These are phyloP conservation scores for Phenacoccus solenopsis DNA, from an alignment of 1,140 invertebrate species.

Conservation along the genomic window DNA sequence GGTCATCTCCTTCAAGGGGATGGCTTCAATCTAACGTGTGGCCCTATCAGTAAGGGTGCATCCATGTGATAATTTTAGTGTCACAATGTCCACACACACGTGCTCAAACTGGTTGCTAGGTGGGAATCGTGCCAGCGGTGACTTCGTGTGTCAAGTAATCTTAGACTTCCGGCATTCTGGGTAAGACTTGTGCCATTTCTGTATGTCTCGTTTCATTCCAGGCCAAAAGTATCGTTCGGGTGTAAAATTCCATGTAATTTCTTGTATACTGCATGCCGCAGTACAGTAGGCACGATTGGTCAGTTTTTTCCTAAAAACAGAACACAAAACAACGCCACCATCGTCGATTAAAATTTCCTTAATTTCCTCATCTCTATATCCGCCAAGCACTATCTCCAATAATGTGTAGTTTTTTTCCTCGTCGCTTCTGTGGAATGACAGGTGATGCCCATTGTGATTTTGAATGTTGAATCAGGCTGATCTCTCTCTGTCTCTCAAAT, in stretches of 20 bases:
- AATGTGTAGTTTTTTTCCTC: slow-evolving; percentile 31
- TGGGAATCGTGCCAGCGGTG: no score
- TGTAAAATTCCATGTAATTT: neutral
- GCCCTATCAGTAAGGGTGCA: slow-evolving; percentile 30
- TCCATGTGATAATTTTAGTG: slow-evolving; percentile 24
- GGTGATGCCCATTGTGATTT: slow-evolving; percentile 35
- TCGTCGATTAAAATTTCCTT: neutral
- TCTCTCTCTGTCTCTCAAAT: slow-evolving; percentile 29
- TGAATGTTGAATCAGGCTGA: slow-evolving; percentile 27
- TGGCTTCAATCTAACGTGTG: slow-evolving; percentile 32
- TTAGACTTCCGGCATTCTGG: no score
- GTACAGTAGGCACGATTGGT: no score
- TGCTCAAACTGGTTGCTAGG: no score
- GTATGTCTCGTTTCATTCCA: neutral
- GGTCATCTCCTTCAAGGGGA: slow-evolving; percentile 26
- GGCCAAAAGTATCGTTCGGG: slow-evolving; percentile 1
- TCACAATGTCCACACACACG: no score
- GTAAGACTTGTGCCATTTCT: no score
- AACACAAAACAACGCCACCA: neutral
- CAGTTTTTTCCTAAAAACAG: neutral
- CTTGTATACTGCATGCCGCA: neutral
- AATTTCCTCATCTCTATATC: neutral
- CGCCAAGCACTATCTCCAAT: slow-evolving; percentile 32
- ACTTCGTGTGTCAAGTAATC: no score
- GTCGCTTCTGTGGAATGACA: slow-evolving; percentile 37